Conservation (phyloP, 2,797 vertebrate species). For the Lateolabrax maculatus region DNA sequence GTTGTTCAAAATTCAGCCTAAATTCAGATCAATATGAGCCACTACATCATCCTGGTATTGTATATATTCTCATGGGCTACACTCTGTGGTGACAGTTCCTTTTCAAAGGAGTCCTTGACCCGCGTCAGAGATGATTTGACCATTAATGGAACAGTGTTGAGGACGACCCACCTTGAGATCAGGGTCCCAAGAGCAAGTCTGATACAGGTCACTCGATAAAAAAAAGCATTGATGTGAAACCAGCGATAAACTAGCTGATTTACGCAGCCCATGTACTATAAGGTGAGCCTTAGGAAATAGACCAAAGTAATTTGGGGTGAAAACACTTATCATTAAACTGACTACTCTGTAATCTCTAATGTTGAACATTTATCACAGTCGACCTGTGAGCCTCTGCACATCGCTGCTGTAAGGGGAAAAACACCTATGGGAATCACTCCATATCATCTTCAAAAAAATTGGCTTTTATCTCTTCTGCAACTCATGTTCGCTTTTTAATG, state of each 20-base stretch:
- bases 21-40: slow-evolving; percentile 10
- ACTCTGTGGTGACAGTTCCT: slow-evolving; percentile 19
- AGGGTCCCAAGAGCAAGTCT: background rate
- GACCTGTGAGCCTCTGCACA: slow-evolving; percentile 37
- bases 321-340: slow-evolving; percentile 49
- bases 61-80: background rate
- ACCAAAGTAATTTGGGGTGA: slow-evolving; percentile 36
- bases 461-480: slow-evolving; percentile 13
- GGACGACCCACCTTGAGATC: slow-evolving; percentile 35
- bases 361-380: slow-evolving; percentile 47
- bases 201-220: background rate
- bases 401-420: background rate
- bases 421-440: slow-evolving; percentile 24
- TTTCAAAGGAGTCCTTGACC: slow-evolving; percentile 48
- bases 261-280: slow-evolving; percentile 24
- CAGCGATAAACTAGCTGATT: slow-evolving; percentile 30
- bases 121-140: slow-evolving; percentile 18
- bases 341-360: slow-evolving; percentile 41
- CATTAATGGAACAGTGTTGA: slow-evolving; percentile 48
- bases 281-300: slow-evolving; percentile 21
- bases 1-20: background rate
- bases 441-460: background rate
- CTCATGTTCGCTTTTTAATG: background rate
- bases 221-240: slow-evolving; percentile 34
- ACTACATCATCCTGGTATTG: background rate